These are phyloP conservation scores for Zophobas morio DNA, from an alignment of 1,140 invertebrate genomes.

Conservation along the genomic window DNA sequence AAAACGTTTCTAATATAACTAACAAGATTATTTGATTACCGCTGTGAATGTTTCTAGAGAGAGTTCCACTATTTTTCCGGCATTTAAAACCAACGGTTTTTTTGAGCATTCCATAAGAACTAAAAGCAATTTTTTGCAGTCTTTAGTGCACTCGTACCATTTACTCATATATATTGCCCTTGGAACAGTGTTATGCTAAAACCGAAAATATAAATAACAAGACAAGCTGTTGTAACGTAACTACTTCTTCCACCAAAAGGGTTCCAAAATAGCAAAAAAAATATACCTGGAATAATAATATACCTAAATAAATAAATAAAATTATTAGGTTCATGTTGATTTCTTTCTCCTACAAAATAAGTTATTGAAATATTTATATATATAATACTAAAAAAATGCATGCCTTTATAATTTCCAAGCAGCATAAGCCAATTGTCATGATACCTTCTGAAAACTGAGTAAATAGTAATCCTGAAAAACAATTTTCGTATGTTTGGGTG, in stretches of 20 bases:
- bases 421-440: conserved; percentile 14
- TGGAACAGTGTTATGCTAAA: conserved; percentile 44
- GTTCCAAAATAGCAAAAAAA: conserved; percentile 59
- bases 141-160: background rate
- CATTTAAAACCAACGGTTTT: no score
- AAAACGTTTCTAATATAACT: no score
- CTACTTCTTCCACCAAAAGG: conserved; percentile 46
- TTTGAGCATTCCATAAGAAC: no score
- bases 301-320: background rate
- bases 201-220: conserved; percentile 2
- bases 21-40: no score
- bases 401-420: background rate
- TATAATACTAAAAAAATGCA: no score
- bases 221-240: background rate
- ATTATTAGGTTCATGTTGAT: no score
- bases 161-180: conserved; percentile 40
- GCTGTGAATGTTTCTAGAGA: no score
- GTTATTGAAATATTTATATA: no score
- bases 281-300: conserved; percentile 16
- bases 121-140: no score
- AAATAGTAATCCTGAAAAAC: conserved; percentile 12
- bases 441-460: conserved; percentile 2
- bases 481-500: no score
- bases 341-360: no score
- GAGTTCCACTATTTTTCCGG: no score